Evolutionary conservation across 2,113 vertebrate genomes (phyloP).

Genomic region (Leucopternis melanops): DNA sequence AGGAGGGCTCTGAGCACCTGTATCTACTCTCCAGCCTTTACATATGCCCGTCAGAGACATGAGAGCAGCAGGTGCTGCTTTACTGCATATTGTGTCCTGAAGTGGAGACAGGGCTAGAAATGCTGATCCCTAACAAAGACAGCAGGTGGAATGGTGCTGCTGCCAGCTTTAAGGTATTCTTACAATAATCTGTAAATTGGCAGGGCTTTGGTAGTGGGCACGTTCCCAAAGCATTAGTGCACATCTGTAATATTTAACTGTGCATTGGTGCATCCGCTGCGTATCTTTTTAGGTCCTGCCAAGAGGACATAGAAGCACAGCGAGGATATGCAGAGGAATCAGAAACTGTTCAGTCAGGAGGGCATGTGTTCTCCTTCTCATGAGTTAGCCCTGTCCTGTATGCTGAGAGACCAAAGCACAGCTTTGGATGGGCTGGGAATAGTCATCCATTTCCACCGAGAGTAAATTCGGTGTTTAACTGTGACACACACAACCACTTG

Average conservation of each 20-base stretch:
- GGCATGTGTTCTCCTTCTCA: not conserved
- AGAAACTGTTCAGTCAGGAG: not conserved
- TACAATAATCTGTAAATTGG: not conserved
- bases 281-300: conserved; percentile 7
- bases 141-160: not conserved
- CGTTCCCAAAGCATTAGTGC: not conserved
- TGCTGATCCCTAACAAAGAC: not conserved
- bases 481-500: not conserved
- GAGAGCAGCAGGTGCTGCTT: conserved; percentile 28
- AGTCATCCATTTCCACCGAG: not conserved
- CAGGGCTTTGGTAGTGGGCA: not conserved
- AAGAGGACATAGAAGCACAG: conserved; percentile 3
- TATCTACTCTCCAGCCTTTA: conserved; percentile 1
- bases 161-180: conserved; percentile 1
- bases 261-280: not conserved
- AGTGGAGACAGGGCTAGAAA: not conserved
- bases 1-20: conserved; percentile 21
- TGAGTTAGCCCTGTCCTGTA: not conserved
- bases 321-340: not conserved
- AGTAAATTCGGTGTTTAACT: not conserved
- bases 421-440: not conserved
- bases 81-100: not conserved
- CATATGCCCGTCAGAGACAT: not conserved
- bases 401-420: not conserved
- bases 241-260: conserved; percentile 29